phyloP scores from a whole-genome alignment of 2,113 vertebrate species.

The Sylvilagus bachmani region DNA sequence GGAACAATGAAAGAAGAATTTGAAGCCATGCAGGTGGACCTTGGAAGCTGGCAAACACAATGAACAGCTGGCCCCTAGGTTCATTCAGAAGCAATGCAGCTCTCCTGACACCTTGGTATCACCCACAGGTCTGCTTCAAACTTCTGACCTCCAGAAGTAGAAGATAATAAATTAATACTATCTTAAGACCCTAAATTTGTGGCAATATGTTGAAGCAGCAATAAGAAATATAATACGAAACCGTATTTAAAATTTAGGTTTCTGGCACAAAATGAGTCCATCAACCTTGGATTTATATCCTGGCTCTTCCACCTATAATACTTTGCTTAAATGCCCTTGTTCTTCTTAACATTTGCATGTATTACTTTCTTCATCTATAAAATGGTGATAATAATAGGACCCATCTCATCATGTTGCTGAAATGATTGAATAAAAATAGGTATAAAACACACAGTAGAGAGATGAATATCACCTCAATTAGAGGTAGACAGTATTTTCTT shows the following conservation, averaged over 20 bases:
- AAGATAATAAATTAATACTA: background rate
- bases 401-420: background rate
- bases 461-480: background rate
- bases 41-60: background rate
- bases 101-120: background rate
- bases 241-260: background rate
- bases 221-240: background rate
- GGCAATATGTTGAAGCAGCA: background rate
- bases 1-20: background rate
- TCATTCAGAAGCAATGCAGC: background rate
- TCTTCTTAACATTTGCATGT: background rate
- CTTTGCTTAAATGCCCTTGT: background rate
- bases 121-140: background rate
- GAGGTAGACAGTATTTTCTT: background rate
- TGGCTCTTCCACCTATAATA: background rate
- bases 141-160: background rate
- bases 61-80: background rate
- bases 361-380: background rate
- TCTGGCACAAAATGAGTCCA: background rate
- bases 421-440: background rate
- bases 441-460: background rate
- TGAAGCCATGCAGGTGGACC: background rate
- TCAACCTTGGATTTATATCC: background rate
- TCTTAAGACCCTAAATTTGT: conserved; percentile 3
- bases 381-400: background rate